Evolutionary conservation across 1,140 invertebrate genomes (phyloP).

Genomic region (Diachasmimorpha longicaudata): DNA sequence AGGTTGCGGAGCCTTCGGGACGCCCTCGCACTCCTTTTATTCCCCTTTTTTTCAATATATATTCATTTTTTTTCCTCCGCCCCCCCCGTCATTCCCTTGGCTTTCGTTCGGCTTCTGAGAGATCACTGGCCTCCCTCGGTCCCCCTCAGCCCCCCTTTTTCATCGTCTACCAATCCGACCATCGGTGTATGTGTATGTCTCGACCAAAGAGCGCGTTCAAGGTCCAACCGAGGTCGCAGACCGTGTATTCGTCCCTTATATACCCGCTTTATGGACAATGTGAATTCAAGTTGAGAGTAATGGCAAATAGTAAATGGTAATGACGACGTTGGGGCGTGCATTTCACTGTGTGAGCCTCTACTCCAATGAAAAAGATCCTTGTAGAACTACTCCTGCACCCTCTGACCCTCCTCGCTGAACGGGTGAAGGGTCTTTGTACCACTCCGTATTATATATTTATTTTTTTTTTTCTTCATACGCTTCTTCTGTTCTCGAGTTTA

Average conservation of each 20-base stretch:
- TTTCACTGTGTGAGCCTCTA: not conserved
- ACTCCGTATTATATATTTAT: not conserved
- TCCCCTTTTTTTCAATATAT: constrained; percentile 23
- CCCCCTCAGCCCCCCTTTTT: constrained; percentile 36
- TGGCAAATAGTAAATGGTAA: constrained; percentile 23
- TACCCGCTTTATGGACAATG: constrained; percentile 1
- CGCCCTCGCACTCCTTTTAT: constrained; percentile 45
- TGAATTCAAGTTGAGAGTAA: constrained; percentile 17
- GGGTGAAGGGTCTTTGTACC: not conserved
- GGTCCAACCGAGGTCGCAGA: constrained; percentile 57
- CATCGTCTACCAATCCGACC: constrained; percentile 12
- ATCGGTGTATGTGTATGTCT: not conserved
- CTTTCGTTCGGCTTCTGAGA: not conserved
- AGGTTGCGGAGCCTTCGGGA: constrained; percentile 51
- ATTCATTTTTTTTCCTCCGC: not conserved
- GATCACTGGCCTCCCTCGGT: constrained; percentile 27
- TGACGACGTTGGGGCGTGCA: not conserved
- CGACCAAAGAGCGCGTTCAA: constrained; percentile 48
- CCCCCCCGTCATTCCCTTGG: not conserved
- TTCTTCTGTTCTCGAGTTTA: not conserved
- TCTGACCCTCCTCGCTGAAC: not conserved
- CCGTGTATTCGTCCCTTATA: constrained; percentile 22
- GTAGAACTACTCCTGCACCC: constrained; percentile 32
- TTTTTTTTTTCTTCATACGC: not conserved
- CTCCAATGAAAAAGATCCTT: constrained; percentile 1